phyloP scores from a whole-genome alignment of 2,797 vertebrate species.

The Spatula clypeata region DNA sequence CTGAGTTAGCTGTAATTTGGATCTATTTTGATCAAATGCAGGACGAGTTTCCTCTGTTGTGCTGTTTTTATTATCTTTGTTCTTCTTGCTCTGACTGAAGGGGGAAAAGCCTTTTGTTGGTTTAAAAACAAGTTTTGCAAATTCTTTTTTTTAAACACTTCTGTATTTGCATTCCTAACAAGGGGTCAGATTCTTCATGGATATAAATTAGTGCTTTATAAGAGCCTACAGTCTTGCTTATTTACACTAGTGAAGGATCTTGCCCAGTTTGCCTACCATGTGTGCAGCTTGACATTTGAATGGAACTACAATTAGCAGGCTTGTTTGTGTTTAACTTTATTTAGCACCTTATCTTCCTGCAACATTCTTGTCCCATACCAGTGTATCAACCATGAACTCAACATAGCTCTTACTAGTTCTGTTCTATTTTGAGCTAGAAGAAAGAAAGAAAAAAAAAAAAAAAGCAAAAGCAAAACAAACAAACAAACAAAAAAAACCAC shows the following conservation, averaged over 20 bases:
- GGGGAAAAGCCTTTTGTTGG: background rate
- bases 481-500: background rate
- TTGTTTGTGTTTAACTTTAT: slow-evolving; percentile 71
- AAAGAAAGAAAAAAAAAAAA: background rate
- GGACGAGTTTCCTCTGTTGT: background rate
- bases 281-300: slow-evolving; percentile 1
- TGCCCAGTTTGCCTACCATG: background rate
- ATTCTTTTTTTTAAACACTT: background rate
- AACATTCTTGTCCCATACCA: slow-evolving; percentile 71
- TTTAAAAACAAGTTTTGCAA: background rate
- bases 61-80: background rate
- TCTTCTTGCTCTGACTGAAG: background rate
- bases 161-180: background rate
- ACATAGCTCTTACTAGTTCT: slow-evolving; percentile 31
- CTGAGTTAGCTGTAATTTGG: background rate
- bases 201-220: background rate
- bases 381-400: slow-evolving; percentile 61
- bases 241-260: slow-evolving; percentile 33
- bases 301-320: slow-evolving; percentile 43
- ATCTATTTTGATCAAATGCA: background rate
- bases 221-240: background rate
- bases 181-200: background rate
- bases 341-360: slow-evolving; percentile 76
- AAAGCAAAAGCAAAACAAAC: background rate
- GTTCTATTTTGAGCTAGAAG: slow-evolving; percentile 58